A percentile compares a stretch with the other conserved stretches of the same genome.
phyloP scores from a whole-genome alignment of 2,888 invertebrate species.

The Penaeus monodon region DNA sequence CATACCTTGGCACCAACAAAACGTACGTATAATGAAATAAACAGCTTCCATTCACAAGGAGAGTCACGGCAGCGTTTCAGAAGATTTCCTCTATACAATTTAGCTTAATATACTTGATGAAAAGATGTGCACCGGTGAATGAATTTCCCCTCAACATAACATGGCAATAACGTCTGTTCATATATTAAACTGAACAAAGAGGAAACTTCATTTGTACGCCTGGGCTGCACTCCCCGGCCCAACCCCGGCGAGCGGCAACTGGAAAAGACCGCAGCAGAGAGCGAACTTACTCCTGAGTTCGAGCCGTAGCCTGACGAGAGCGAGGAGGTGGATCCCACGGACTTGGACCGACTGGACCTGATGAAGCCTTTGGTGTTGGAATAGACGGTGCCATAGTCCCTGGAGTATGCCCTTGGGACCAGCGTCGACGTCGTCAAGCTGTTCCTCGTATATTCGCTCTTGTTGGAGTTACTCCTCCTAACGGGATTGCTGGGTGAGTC shows the following conservation, averaged over 20 bases:
- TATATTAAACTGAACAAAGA: too few species aligned
- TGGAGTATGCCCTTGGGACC: conserved; percentile 14
- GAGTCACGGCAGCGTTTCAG: too few species aligned
- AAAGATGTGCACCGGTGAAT: too few species aligned
- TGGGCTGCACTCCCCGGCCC: too few species aligned
- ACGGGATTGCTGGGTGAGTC: not conserved
- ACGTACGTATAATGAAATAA: too few species aligned
- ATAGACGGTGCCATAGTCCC: conserved; percentile 37
- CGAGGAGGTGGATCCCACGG: conserved; percentile 42
- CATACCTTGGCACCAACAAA: too few species aligned
- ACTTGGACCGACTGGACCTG: conserved; percentile 53
- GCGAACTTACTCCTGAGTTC: conserved; percentile 42
- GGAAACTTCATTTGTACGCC: too few species aligned
- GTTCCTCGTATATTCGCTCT: conserved; percentile 4
- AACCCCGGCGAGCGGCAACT: not conserved
- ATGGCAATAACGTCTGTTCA: too few species aligned
- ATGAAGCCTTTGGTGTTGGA: conserved; percentile 45
- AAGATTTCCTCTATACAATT: too few species aligned
- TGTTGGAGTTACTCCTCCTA: conserved; percentile 32
- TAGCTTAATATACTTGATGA: too few species aligned
- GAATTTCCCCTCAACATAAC: too few species aligned
- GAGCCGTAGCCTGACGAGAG: conserved; percentile 49
- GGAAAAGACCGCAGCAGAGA: not conserved
- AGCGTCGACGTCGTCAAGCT: not conserved
- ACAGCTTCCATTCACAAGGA: too few species aligned